phyloP scores from a whole-genome alignment of 2,888 invertebrate species.

The Acleris literana region DNA sequence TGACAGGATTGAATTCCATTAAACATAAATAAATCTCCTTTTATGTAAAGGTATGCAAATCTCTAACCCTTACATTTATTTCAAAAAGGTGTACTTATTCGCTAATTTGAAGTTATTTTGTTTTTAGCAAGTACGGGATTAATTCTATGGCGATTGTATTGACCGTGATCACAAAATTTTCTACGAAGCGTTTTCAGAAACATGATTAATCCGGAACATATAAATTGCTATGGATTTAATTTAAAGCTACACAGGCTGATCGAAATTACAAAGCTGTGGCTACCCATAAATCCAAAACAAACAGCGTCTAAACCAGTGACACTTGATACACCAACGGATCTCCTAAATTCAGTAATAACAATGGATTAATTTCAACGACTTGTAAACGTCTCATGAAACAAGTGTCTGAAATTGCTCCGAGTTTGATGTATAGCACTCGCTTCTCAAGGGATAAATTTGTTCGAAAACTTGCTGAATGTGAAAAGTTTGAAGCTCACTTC shows the following conservation, averaged over 20 bases:
- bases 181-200: no score
- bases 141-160: no score
- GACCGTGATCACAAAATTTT: no score
- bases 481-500: conserved; percentile 82
- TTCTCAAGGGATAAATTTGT: conserved; percentile 81
- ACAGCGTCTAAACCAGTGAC: conserved; percentile 12
- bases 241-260: conserved; percentile 6
- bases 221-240: background rate
- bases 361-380: conserved; percentile 61
- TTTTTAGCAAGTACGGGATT: no score
- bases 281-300: conserved; percentile 16
- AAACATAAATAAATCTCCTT: no score
- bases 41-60: no score
- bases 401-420: conserved; percentile 79
- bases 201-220: no score
- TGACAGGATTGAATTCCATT: no score
- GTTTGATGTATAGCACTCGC: conserved; percentile 80
- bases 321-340: conserved; percentile 14
- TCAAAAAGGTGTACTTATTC: no score
- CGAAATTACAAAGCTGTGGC: conserved; percentile 24
- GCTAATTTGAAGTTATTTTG: no score
- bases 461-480: conserved; percentile 81
- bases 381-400: conserved; percentile 73
- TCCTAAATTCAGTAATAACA: conserved; percentile 28
- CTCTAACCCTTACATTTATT: no score